phyloP scores from a whole-genome alignment of 2,888 invertebrate genomes.

The Macrophya annulata region DNA sequence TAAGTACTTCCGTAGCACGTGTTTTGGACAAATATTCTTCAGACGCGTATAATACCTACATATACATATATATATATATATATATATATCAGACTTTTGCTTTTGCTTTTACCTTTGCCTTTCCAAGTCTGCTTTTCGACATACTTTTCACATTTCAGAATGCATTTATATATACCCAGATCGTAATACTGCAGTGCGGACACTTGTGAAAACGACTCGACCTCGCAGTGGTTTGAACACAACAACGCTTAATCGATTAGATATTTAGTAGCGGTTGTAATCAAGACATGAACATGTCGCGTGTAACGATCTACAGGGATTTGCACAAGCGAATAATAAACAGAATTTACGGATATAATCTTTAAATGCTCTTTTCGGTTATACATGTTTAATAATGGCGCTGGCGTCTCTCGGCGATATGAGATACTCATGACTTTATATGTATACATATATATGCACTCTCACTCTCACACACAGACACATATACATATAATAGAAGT shows the following conservation, averaged over 20 bases:
- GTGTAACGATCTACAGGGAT: not conserved
- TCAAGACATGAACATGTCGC: not conserved
- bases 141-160: not conserved
- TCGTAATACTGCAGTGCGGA: not conserved
- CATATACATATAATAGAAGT: slow-evolving; percentile 56
- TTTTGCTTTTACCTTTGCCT: not conserved
- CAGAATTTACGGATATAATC: not conserved
- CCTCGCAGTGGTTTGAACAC: not conserved
- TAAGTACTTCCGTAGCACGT: not conserved
- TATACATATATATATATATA: too few species aligned
- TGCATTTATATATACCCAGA: not conserved
- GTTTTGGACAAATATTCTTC: not conserved
- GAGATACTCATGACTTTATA: not conserved
- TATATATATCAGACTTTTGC: not conserved
- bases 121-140: not conserved
- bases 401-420: slow-evolving; percentile 5
- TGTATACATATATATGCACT: not conserved
- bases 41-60: too few species aligned
- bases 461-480: too few species aligned
- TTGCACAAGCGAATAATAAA: not conserved
- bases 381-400: not conserved
- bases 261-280: not conserved
- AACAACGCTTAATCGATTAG: not conserved
- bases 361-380: not conserved
- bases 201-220: not conserved